Evolutionary conservation across 2,888 invertebrate species (phyloP).

Genomic region (Harpalus rufipes): DNA sequence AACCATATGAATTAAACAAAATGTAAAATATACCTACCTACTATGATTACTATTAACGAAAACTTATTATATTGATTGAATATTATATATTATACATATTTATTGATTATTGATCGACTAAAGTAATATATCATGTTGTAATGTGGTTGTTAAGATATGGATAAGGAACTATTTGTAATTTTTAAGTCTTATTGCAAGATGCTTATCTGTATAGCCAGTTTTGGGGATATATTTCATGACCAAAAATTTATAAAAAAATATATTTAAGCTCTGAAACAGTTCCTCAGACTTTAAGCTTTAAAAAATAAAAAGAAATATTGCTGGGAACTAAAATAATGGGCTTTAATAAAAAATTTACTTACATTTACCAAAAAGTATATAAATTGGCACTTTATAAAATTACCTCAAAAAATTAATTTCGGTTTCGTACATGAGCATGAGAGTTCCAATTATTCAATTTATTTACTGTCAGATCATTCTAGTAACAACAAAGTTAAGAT

Average conservation of each 20-base stretch:
- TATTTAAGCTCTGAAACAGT: conserved; percentile 18
- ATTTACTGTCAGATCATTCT: conserved; percentile 4
- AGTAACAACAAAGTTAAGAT: neutral
- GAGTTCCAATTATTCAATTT: conserved; percentile 6
- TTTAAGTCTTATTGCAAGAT: conserved; percentile 63
- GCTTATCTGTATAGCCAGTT: conserved; percentile 58
- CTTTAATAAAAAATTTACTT: neutral
- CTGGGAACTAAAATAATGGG: conserved; percentile 24
- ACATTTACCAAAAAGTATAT: neutral
- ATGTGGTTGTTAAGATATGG: conserved; percentile 65
- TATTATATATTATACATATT: conserved; percentile 59
- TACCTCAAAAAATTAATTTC: neutral
- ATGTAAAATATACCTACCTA: conserved; percentile 55
- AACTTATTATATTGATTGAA: conserved; percentile 55
- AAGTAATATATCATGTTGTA: conserved; percentile 64
- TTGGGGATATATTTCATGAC: conserved; percentile 49
- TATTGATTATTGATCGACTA: conserved; percentile 65
- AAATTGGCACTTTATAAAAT: neutral
- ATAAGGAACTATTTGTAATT: conserved; percentile 64
- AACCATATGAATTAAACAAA: conserved; percentile 63
- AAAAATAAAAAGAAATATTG: conserved; percentile 39
- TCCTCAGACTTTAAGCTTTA: conserved; percentile 45
- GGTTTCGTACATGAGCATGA: no score
- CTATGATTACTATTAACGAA: conserved; percentile 57
- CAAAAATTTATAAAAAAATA: conserved; percentile 10